Evolutionary conservation across 2,797 vertebrate species (phyloP), one percentile per base, ranked within the genome.

Genomic region (Sciurus vulgaris): DNA sequence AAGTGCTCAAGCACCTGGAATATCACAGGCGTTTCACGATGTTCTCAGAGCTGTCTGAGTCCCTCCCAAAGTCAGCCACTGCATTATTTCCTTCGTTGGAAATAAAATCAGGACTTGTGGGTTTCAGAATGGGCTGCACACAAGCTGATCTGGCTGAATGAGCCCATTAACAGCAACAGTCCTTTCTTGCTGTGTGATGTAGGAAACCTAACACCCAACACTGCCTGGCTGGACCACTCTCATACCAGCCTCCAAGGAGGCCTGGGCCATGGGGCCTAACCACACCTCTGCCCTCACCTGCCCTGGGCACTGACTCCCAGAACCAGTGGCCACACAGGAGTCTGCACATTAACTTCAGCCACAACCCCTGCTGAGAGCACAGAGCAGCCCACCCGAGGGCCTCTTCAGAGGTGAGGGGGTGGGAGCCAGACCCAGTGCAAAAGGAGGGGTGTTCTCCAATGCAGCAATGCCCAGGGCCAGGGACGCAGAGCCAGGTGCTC

Each of bases 61-160:
- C 81, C 61, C 63, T 89, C 76, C 70, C 9, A 22, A 8, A 10
- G 41, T 33, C 61, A 4, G 72, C 6, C 26, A 12, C 56, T n/a
- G 56, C 41, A 5, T 20, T 69, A 61, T 72, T 56, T 76, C 61
- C 61, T 56, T 61, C 49, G 89, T 87, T 67, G 28, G 81, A 92
- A 81, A 65, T 72, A 47, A 77, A 95, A 73, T 61, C 69, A 44
- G 44, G 5, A 49, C 74, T 67, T 77, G 44, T 69, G 83, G 13
- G 26, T 41, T 69, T 86, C 63, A 54, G 28, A 77, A 2, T 0
- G 1, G 22, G 30, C 61, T 67, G 0, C 28, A 18, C 18, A 18
- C 22, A n/a, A n/a, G 84, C 7, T 2, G 4, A n/a, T 11, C 4
- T 22, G 44, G 47, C 24, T 2, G 7, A 74, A 35, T 6, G n/a